These are phyloP conservation scores for Pagetopsis macropterus DNA, from an alignment of 2,797 vertebrate species.

Conservation along the genomic window DNA sequence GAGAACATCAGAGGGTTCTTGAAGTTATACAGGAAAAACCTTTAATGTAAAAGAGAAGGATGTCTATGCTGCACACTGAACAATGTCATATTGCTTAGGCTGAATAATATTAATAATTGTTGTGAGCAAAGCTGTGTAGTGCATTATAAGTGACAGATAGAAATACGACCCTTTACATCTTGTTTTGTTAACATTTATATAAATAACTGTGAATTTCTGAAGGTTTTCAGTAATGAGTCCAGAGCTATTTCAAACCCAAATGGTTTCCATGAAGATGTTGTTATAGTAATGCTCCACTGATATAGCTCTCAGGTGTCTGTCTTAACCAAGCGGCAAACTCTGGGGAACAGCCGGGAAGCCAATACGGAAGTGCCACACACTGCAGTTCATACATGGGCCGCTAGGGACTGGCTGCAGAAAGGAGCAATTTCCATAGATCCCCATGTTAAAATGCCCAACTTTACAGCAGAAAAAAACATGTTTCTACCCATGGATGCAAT, in stretches of 20 bases:
- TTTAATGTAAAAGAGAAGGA: neutral
- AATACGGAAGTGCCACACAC: no score
- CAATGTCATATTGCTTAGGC: neutral
- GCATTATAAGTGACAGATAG: neutral
- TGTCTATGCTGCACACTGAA: neutral
- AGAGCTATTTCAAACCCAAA: constrained; percentile 25
- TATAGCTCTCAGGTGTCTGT: constrained; percentile 9
- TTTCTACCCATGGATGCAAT: no score
- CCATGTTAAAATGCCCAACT: no score
- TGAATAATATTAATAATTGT: constrained; percentile 2
- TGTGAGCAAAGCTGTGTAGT: neutral
- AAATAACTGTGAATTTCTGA: constrained; percentile 2
- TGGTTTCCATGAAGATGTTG: neutral
- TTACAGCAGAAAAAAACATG: no score
- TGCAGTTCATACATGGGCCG: no score
- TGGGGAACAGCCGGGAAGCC: no score
- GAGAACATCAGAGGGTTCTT: neutral
- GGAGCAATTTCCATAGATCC: no score
- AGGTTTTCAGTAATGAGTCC: constrained; percentile 6
- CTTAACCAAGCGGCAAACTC: neutral
- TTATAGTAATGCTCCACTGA: constrained; percentile 16
- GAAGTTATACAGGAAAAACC: neutral
- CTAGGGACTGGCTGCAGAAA: no score
- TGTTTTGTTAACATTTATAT: neutral
- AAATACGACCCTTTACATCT: neutral